These are phyloP conservation scores for Limonius californicus DNA, from an alignment of 1,140 invertebrate genomes.

Conservation along the genomic window DNA sequence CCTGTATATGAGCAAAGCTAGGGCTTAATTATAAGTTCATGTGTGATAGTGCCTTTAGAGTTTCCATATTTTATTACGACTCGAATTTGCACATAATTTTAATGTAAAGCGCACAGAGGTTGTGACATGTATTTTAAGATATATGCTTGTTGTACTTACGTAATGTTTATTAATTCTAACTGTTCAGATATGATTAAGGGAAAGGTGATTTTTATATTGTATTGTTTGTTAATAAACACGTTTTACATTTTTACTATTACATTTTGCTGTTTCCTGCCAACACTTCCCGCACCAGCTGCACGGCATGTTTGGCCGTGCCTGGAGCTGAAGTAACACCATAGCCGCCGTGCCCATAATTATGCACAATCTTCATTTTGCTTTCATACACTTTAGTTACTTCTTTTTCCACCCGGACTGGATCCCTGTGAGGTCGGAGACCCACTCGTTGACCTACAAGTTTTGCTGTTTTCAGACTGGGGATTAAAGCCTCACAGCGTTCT, in stretches of 20 bases:
- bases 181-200: not conserved
- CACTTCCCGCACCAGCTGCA: slow-evolving; percentile 60
- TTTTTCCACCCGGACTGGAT: slow-evolving; percentile 70
- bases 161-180: not conserved
- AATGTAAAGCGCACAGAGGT: not conserved
- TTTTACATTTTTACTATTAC: slow-evolving; percentile 34
- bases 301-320: slow-evolving; percentile 75
- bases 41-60: slow-evolving; percentile 1
- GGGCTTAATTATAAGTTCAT: no score
- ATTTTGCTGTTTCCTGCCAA: slow-evolving; percentile 53
- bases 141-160: slow-evolving; percentile 6
- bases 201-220: slow-evolving; percentile 7
- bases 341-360: slow-evolving; percentile 92
- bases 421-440: slow-evolving; percentile 74
- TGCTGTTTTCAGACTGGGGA: slow-evolving; percentile 68
- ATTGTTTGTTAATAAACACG: slow-evolving; percentile 14
- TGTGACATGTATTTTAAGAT: slow-evolving; percentile 3
- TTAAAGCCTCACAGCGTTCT: slow-evolving; percentile 64
- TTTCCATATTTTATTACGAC: not conserved
- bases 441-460: slow-evolving; percentile 63
- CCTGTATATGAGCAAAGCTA: no score
- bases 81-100: no score
- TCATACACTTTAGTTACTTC: slow-evolving; percentile 50
- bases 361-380: slow-evolving; percentile 63
- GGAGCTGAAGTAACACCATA: slow-evolving; percentile 85